Evolutionary conservation across 2,113 vertebrate species (phyloP), one percentile per base, ranked within the genome.

Genomic region (Arenaria interpres): DNA sequence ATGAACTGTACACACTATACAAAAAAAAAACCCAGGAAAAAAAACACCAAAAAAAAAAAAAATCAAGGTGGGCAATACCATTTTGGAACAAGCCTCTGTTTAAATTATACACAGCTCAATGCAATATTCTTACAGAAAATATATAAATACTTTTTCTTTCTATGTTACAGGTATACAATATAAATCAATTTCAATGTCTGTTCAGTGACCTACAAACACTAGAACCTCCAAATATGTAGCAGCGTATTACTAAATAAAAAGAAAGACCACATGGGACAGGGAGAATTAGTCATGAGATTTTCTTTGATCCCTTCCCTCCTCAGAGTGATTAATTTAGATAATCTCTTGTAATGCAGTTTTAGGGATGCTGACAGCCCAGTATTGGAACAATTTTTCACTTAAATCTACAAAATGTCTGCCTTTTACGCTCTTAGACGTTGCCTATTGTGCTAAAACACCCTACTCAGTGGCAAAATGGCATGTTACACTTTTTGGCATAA

Each of bases 151-250:
- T 98, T 98, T 98, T 98, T 98, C 98, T 99, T 98, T 98, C 98
- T 99, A 99, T 99, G 98, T 99, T 99, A 99, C 99, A 99, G 98
- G 98, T 99, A 98, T 99, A 99, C 98, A 99, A 99, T 99, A 99
- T 99, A 99, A 99, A 99, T 98, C 99, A 97, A 98, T 98, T 98
- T 98, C 98, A 98, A 98, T 98, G 98, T 99, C 98, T 98, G 96
- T 98, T 99, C 98, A 99, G 98, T 98, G 98, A 98, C 98, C 98
- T 98, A 98, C 96, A 98, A 98, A 98, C 97, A 98, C 97, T 95
- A 98, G 95, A 98, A 97, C 97, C 97, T 98, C 98, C 98, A 98
- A 98, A 98, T 96, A 98, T 88, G 98, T 98, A 98, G 98, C 98
- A 98, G 98, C 98, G 97, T 98, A 95, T 98, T 97, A 98, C 96